These are phyloP conservation scores for Drosophila neutralis DNA, from an alignment of 2,888 invertebrate genomes.

Conservation along the genomic window DNA sequence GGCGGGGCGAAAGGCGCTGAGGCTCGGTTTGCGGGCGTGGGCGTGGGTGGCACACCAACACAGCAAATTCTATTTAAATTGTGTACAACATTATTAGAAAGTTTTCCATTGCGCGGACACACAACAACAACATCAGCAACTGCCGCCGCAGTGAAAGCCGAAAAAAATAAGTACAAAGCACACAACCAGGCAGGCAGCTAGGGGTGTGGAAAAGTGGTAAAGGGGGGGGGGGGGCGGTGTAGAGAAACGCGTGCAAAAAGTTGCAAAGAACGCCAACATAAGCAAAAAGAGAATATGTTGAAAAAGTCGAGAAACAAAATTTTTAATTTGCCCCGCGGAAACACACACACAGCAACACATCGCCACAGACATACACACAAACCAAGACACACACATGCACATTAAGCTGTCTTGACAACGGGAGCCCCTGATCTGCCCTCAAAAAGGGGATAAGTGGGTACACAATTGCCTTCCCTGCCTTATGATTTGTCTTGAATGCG, in stretches of 20 bases:
- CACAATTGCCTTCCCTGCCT: slow-evolving; percentile 3
- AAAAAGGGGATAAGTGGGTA: slow-evolving; percentile 1
- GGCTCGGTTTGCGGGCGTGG: background rate
- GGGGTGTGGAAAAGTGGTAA: background rate
- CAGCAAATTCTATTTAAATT: slow-evolving; percentile 84
- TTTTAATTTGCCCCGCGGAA: slow-evolving; percentile 81
- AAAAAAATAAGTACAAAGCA: slow-evolving; percentile 52
- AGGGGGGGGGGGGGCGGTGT: background rate
- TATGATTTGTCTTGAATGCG: slow-evolving; percentile 11
- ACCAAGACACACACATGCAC: slow-evolving; percentile 17
- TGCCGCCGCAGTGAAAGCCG: slow-evolving; percentile 30
- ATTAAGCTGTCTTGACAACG: slow-evolving; percentile 65
- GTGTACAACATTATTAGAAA: slow-evolving; percentile 84
- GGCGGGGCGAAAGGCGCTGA: background rate
- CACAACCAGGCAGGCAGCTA: slow-evolving; percentile 35
- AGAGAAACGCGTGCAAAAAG: slow-evolving; percentile 59
- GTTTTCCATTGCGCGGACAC: slow-evolving; percentile 72
- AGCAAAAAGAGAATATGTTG: slow-evolving; percentile 58
- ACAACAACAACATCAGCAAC: slow-evolving; percentile 40
- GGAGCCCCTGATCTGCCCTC: slow-evolving; percentile 13
- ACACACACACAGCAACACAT: slow-evolving; percentile 32
- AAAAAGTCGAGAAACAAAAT: slow-evolving; percentile 79
- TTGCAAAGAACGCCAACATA: slow-evolving; percentile 64
- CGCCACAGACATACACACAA: slow-evolving; percentile 26
- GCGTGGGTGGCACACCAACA: slow-evolving; percentile 32